Evolutionary conservation across 2,888 invertebrate genomes (phyloP).

Genomic region (Litoditis marina): DNA sequence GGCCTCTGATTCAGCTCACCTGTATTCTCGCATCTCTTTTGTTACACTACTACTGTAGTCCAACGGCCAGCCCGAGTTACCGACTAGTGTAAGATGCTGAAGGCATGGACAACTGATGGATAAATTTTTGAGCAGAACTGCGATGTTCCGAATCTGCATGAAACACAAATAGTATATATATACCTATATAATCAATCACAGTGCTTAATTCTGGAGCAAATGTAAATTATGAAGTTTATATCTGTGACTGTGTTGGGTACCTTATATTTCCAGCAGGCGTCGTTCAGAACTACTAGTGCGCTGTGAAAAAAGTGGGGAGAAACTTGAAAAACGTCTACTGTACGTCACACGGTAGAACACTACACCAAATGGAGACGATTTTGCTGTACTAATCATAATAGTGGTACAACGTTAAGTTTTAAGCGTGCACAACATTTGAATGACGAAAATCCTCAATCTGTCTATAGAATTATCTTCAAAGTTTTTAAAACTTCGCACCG

Average conservation of each 20-base stretch:
- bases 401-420: constrained; percentile 34
- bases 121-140: constrained; percentile 37
- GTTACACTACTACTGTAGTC: not conserved
- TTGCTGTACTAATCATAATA: constrained; percentile 27
- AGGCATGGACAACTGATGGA: constrained; percentile 43
- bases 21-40: constrained; percentile 10
- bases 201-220: no score
- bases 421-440: constrained; percentile 37
- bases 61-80: constrained; percentile 52
- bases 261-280: no score
- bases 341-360: no score
- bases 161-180: not conserved
- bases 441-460: no score
- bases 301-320: no score
- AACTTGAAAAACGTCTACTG: no score
- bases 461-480: no score
- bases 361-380: not conserved
- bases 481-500: no score
- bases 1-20: constrained; percentile 5
- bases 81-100: constrained; percentile 35
- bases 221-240: no score
- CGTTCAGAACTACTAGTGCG: no score
- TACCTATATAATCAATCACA: not conserved
- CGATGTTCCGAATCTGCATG: constrained; percentile 44
- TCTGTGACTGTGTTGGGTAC: no score